Evolutionary conservation across 1,140 invertebrate genomes (phyloP).

Genomic region (Heliconius melpomene): DNA sequence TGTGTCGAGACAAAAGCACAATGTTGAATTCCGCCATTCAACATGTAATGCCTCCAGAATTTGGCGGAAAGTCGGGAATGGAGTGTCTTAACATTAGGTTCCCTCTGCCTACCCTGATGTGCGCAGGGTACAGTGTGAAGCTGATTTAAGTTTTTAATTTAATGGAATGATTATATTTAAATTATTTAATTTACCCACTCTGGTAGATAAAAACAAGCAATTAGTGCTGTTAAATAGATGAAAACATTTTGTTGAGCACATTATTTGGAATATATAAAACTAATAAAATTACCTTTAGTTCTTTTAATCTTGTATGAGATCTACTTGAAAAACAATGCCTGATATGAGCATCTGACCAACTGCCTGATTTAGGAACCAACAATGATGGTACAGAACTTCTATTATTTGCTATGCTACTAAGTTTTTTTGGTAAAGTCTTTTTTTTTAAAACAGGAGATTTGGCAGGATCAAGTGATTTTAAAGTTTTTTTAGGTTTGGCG

Average conservation of each 20-base stretch:
- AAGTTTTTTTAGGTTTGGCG: slow-evolving; percentile 63
- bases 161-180: too few relatives aligned
- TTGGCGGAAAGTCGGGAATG: too few relatives aligned
- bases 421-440: slow-evolving; percentile 34
- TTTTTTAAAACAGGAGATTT: slow-evolving; percentile 43
- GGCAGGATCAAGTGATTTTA: slow-evolving; percentile 58
- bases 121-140: too few relatives aligned
- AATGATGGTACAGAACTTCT: slow-evolving; percentile 54
- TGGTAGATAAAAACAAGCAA: too few relatives aligned
- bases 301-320: slow-evolving; percentile 62
- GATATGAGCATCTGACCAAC: slow-evolving; percentile 52
- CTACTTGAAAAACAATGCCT: slow-evolving; percentile 62
- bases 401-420: slow-evolving; percentile 36
- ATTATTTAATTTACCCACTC: too few relatives aligned
- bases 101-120: too few relatives aligned
- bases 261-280: neutral
- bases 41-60: too few relatives aligned
- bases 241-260: neutral
- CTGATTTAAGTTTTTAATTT: too few relatives aligned
- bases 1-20: too few relatives aligned
- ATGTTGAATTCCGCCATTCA: too few relatives aligned
- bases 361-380: slow-evolving; percentile 28
- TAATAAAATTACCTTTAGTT: slow-evolving; percentile 58
- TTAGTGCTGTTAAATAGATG: too few relatives aligned
- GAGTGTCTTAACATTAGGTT: too few relatives aligned